phyloP scores from a whole-genome alignment of 2,888 invertebrate species.

The Sminthurides aquaticus region DNA sequence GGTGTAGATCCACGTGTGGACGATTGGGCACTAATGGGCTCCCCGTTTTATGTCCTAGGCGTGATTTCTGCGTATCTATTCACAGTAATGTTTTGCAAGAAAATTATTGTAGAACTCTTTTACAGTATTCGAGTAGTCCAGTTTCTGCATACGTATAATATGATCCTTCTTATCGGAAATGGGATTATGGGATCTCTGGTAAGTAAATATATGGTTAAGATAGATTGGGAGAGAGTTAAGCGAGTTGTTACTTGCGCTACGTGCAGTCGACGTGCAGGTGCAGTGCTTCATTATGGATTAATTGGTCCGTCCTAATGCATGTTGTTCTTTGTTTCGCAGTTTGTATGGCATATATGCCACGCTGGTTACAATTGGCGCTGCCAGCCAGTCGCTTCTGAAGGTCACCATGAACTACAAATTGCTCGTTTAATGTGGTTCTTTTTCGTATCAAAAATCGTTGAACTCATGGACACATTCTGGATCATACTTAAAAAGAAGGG shows the following conservation, averaged over 20 bases:
- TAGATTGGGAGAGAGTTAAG: background rate
- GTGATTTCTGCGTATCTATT: conserved; percentile 34
- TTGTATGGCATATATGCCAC: conserved; percentile 35
- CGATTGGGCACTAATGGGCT: conserved; percentile 46
- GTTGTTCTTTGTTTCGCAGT: conserved; percentile 23
- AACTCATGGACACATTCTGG: conserved; percentile 40
- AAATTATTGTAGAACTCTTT: conserved; percentile 13
- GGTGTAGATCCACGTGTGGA: conserved; percentile 46
- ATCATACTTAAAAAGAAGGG: conserved; percentile 39
- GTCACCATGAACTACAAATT: conserved; percentile 29
- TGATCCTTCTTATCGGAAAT: conserved; percentile 33
- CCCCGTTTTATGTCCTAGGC: conserved; percentile 42
- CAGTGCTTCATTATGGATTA: background rate
- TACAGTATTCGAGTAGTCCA: conserved; percentile 21
- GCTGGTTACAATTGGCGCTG: conserved; percentile 34
- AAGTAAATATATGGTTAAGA: conserved; percentile 17
- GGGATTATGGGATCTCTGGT: conserved; percentile 36
- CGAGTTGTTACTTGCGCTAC: background rate
- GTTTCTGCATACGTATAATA: conserved; percentile 32
- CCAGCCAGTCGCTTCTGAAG: conserved; percentile 29
- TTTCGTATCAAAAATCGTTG: conserved; percentile 40
- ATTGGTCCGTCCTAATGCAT: no score
- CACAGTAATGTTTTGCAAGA: conserved; percentile 27
- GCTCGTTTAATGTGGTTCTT: conserved; percentile 40
- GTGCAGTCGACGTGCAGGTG: background rate